Evolutionary conservation across 2,888 invertebrate species (phyloP).

Genomic region (Penaeus monodon): DNA sequence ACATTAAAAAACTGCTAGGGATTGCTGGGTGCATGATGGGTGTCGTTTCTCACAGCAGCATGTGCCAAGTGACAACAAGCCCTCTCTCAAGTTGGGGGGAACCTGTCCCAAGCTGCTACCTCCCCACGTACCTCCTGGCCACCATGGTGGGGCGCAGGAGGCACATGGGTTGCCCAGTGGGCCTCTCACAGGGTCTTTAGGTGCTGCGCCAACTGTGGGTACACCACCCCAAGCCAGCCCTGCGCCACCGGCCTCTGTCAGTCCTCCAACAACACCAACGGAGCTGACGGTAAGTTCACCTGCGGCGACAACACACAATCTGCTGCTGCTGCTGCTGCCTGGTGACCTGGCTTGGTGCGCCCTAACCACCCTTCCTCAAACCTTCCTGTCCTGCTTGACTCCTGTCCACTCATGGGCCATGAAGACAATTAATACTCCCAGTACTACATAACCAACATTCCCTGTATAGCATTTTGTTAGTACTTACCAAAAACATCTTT

Average conservation of each 20-base stretch:
- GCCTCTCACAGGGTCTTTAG: conserved; percentile 51
- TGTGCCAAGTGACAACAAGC: conserved; percentile 56
- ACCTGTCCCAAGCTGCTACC: conserved; percentile 37
- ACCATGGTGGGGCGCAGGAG: conserved; percentile 50
- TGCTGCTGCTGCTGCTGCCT: conserved; percentile 30
- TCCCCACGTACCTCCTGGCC: conserved; percentile 42
- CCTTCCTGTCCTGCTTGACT: conserved; percentile 21
- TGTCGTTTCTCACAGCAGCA: conserved; percentile 60
- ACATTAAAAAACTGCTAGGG: not conserved
- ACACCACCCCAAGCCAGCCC: conserved; percentile 60
- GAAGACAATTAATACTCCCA: too few species aligned
- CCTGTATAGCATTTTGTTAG: too few species aligned
- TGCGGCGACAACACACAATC: conserved; percentile 29
- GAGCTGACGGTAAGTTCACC: conserved; percentile 57
- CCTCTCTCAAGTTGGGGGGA: conserved; percentile 54
- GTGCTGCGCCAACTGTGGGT: conserved; percentile 53
- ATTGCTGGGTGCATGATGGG: conserved; percentile 47
- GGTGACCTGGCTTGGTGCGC: conserved; percentile 49
- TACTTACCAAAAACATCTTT: too few species aligned
- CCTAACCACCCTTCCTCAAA: conserved; percentile 21
- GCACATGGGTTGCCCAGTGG: conserved; percentile 56
- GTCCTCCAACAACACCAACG: conserved; percentile 56
- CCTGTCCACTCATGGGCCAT: not conserved
- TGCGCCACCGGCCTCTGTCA: conserved; percentile 53
- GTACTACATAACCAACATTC: too few species aligned